These are phyloP conservation scores for Idaea aversata DNA, from an alignment of 2,888 invertebrate genomes.

Conservation along the genomic window DNA sequence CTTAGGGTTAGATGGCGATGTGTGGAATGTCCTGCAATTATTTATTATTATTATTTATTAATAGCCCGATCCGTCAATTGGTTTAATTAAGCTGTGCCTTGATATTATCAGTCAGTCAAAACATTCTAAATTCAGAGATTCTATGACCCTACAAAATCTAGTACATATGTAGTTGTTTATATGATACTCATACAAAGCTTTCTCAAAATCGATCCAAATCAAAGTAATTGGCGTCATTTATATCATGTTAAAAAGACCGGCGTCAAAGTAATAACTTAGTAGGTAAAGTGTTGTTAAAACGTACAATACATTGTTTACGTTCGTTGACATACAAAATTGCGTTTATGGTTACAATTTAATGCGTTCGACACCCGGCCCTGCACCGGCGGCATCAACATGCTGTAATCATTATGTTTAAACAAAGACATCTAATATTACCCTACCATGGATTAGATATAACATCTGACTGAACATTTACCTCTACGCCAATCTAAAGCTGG, in stretches of 20 bases:
- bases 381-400: background rate
- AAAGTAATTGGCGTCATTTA: background rate
- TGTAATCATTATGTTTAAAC: background rate
- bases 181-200: too few relatives aligned
- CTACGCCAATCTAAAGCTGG: too few relatives aligned
- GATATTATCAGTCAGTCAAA: too few relatives aligned
- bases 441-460: background rate
- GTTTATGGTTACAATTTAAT: slow-evolving; percentile 38
- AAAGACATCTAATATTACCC: background rate
- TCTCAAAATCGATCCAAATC: background rate
- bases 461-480: background rate
- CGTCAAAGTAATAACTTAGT: slow-evolving; percentile 2
- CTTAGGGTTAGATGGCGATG: too few relatives aligned
- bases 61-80: too few relatives aligned
- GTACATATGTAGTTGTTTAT: too few relatives aligned
- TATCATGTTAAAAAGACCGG: background rate
- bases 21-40: too few relatives aligned
- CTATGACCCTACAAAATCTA: too few relatives aligned
- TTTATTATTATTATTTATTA: too few relatives aligned
- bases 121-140: too few relatives aligned
- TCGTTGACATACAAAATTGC: slow-evolving; percentile 46
- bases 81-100: too few relatives aligned
- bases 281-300: slow-evolving; percentile 24
- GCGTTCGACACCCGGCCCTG: background rate
- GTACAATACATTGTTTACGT: slow-evolving; percentile 38